Base-by-base conservation (phyloP, 2,113 vertebrate species). In the Dolichotis patagonum region DNA sequence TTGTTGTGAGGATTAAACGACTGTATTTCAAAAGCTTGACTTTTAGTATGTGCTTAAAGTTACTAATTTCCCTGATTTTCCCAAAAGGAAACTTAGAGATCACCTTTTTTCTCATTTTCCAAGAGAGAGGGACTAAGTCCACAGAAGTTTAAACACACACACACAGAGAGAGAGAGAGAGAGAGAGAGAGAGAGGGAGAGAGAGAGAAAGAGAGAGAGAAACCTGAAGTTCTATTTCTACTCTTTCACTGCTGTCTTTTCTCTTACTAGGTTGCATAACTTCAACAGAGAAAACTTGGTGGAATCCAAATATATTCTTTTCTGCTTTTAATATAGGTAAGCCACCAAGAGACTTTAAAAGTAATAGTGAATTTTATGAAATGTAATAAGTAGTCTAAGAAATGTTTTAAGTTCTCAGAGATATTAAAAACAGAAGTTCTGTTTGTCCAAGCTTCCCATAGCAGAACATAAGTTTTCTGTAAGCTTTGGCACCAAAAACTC, bases 401-500 rank as follows among this genome's bases (percentile, higher is more conserved):
- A 83, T 60, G 41, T 32, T 88, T 86, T 78, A 97, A 95, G 83
- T 94, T 81, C 93, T 96, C 71, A 26, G 94, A 97, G 88, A 92
- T 88, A 91, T 87, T 85, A 80, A 92, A 93, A 97, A 84, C 85
- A 83, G 84, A 85, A 97, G 93, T 86, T 80, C 22, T 11, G 69
- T 86, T 84, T 84, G 91, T 94, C 71, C 67, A 60, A 95, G 94
- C 63, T 97, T 96, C 92, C 97, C 14, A 0, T 8, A 78, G 52
- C 41, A 94, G 93, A 88, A 73, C 52, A 35, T 46, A 62, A 96
- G 58, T 26, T 77, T 71, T 87, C 62, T 95, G 71, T 97, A 41
- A 97, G 97, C 80, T 96, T 98, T 96, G 96, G 95, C 96, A 96
- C 95, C 88, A 26, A 86, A 85, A 94, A 24, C 86, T 62, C 75